Evolutionary conservation across 2,888 invertebrate genomes (phyloP).

Genomic region (Smittia aterrima): DNA sequence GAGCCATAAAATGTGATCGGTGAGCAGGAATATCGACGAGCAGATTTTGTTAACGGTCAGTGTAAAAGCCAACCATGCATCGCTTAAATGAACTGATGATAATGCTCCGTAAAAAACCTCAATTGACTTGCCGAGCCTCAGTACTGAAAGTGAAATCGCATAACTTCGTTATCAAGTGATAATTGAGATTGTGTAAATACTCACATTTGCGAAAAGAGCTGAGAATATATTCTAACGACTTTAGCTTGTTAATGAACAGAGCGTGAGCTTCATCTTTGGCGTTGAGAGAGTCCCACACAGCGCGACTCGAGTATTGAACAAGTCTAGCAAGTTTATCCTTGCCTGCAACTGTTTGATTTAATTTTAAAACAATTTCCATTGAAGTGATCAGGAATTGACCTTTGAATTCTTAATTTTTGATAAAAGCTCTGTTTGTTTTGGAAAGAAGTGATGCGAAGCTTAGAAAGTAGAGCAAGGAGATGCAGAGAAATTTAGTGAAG

Average conservation of each 20-base stretch:
- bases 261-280: constrained; percentile 59
- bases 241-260: constrained; percentile 69
- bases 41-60: constrained; percentile 77
- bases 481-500: too few relatives aligned
- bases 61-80: constrained; percentile 67
- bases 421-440: not conserved
- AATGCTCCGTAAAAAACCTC: constrained; percentile 76
- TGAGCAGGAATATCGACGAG: constrained; percentile 73
- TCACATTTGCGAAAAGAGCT: constrained; percentile 85
- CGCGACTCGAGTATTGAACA: constrained; percentile 76
- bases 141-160: constrained; percentile 62
- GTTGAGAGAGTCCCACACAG: constrained; percentile 76
- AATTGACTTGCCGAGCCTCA: constrained; percentile 79
- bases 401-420: not conserved
- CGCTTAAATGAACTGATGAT: constrained; percentile 69
- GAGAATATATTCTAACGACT: constrained; percentile 76
- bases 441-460: constrained; percentile 15
- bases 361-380: constrained; percentile 51
- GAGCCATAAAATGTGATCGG: constrained; percentile 86
- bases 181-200: too few relatives aligned
- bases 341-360: constrained; percentile 51
- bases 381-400: not conserved
- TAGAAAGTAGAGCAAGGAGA: not conserved
- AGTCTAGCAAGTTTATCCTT: constrained; percentile 61
- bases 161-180: too few relatives aligned